phyloP scores from a whole-genome alignment of 2,797 vertebrate species.

The Trichosurus vulpecula region DNA sequence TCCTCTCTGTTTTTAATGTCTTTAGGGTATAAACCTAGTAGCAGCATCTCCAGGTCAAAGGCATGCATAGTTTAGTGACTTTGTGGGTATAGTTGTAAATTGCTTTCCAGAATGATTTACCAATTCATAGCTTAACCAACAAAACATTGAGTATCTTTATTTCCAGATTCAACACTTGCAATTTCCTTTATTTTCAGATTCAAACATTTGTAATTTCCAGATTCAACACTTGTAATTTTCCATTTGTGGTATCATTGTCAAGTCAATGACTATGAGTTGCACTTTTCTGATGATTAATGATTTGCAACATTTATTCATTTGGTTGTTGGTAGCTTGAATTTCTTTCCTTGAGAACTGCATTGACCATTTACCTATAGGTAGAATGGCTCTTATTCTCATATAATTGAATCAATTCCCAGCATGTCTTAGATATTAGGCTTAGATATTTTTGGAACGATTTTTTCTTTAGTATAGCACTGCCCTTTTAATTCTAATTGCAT shows the following conservation, averaged over 20 bases:
- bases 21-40: neutral
- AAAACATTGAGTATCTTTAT: neutral
- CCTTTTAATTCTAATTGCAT: neutral
- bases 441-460: neutral
- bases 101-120: neutral
- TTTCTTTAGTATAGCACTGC: neutral
- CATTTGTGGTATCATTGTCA: neutral
- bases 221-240: neutral
- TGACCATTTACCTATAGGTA: neutral
- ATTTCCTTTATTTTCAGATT: neutral
- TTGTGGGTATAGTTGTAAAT: neutral
- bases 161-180: neutral
- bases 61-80: neutral
- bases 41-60: neutral
- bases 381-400: neutral
- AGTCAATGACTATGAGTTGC: neutral
- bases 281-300: neutral
- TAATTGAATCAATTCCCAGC: neutral
- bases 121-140: neutral
- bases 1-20: neutral
- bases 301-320: neutral
- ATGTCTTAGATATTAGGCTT: neutral
- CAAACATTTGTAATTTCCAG: neutral
- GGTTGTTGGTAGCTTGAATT: neutral
- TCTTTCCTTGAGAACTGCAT: neutral